Evolutionary conservation across 2,888 invertebrate species (phyloP).

Genomic region (Sympetrum striolatum): DNA sequence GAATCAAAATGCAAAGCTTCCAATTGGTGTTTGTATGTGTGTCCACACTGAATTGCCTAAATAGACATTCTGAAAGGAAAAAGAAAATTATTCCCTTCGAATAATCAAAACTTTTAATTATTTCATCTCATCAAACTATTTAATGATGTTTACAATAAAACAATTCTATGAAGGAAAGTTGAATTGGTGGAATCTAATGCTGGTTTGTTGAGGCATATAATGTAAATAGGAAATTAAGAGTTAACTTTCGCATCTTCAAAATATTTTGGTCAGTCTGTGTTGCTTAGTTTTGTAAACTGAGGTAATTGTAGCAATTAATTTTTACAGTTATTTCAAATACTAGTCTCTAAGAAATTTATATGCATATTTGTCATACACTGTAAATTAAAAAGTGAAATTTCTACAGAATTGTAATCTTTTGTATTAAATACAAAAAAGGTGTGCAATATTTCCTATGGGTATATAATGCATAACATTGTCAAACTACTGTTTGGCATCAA

Average conservation of each 20-base stretch:
- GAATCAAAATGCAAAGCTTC: background rate
- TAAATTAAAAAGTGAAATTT: constrained; percentile 24
- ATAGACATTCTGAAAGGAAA: background rate
- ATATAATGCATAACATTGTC: constrained; percentile 25
- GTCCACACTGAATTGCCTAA: background rate
- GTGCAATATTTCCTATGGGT: background rate
- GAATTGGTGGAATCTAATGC: constrained; percentile 7
- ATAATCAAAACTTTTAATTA: constrained; percentile 21
- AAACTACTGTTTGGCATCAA: constrained; percentile 26
- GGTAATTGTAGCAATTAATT: constrained; percentile 23
- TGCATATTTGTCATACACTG: constrained; percentile 38
- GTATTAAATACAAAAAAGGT: constrained; percentile 17
- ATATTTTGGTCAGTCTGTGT: constrained; percentile 13
- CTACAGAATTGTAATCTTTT: constrained; percentile 38
- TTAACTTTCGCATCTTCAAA: constrained; percentile 35
- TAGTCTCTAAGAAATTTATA: constrained; percentile 39
- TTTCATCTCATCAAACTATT: constrained; percentile 7
- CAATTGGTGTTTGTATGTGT: background rate
- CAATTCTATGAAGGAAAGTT: background rate
- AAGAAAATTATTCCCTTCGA: background rate
- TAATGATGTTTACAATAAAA: constrained; percentile 27
- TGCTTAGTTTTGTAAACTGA: constrained; percentile 40
- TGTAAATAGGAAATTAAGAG: constrained; percentile 26
- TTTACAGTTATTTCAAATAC: constrained; percentile 17
- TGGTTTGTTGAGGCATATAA: background rate